These are phyloP conservation scores for Synergus itoensis DNA, from an alignment of 2,888 invertebrate genomes.

Conservation along the genomic window DNA sequence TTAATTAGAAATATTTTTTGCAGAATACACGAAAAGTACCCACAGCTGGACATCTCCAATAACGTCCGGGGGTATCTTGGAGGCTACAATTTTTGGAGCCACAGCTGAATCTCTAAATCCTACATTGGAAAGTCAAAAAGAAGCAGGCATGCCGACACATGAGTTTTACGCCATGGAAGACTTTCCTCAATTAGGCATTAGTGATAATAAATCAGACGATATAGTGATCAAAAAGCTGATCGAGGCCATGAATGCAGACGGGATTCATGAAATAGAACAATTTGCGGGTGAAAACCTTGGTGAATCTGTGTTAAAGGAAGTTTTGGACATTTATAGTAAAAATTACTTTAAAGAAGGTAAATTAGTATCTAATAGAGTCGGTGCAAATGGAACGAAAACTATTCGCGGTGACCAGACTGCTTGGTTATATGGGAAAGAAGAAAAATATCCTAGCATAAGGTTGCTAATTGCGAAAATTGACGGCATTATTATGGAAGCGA, in stretches of 20 bases:
- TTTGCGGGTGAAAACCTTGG: constrained; percentile 91
- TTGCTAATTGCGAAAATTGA: constrained; percentile 89
- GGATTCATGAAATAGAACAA: constrained; percentile 95
- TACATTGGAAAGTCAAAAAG: constrained; percentile 63
- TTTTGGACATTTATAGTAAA: constrained; percentile 86
- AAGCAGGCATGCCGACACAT: constrained; percentile 30
- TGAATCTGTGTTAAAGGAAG: constrained; percentile 88
- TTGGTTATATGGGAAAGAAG: constrained; percentile 94
- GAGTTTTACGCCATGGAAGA: constrained; percentile 52
- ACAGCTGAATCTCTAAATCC: constrained; percentile 80
- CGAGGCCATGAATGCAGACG: constrained; percentile 91
- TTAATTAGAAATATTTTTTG: neutral
- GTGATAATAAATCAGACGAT: constrained; percentile 35
- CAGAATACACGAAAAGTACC: constrained; percentile 25
- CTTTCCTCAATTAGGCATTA: constrained; percentile 65
- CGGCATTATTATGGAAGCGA: constrained; percentile 90
- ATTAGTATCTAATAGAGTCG: constrained; percentile 87
- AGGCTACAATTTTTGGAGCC: constrained; percentile 84
- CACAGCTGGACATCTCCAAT: constrained; percentile 77
- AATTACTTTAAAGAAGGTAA: constrained; percentile 89
- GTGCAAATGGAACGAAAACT: constrained; percentile 84
- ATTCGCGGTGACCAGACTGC: constrained; percentile 95
- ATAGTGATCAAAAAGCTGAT: constrained; percentile 80
- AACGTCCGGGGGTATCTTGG: constrained; percentile 84
- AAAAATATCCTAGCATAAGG: constrained; percentile 88